Evolutionary conservation across 1,140 invertebrate genomes (phyloP), one percentile per base, ranked within the genome.

Genomic region (Atta colombica): DNA sequence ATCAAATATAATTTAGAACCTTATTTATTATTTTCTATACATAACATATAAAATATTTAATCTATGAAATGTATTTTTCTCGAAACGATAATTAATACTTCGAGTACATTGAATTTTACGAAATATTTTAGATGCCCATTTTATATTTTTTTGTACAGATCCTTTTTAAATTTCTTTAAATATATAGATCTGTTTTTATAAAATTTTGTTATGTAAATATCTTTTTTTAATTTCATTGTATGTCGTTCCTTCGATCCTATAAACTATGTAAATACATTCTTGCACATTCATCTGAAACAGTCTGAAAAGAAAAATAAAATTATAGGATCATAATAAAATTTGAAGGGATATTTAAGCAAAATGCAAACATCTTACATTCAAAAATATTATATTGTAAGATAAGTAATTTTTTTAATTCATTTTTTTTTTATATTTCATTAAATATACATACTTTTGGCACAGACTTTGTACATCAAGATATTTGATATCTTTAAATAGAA

Each of bases 251-350:
- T 63, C 21, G 4, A 63, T 63, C 25, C 4, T 28, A 61, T 25
- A 0, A 61, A 35, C 21, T 10, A 60, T 25, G 1, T 61, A 28
- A 45, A 16, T 25, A 28, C 25, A 14, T 16, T 61, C 25, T 14
- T 61, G 25, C 2, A 65, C 16, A 16, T 63, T 65, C 5, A 31
- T 31, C 28, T 65, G 14, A 63, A 63, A 31, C 1, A 16, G 2
- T 31, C 61, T 63, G 28, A 65, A 65, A 65, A 65, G 10, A 28
- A 63, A 63, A 28, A 63, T 28, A 28, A 63, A 7, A 63, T 63
- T 5, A 28, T 6, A 63, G 6, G 16, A 25, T 63, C 2, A 28
- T 16, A 60, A 28, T 0, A 65, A 65, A 65, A 65, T 31, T 65
- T 8, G 18, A 65, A 31, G 1, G n/a, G 1, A 2, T 65, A 7